These are phyloP conservation scores for Melanogrammus aeglefinus DNA, from an alignment of 2,797 vertebrate genomes.

Conservation along the genomic window DNA sequence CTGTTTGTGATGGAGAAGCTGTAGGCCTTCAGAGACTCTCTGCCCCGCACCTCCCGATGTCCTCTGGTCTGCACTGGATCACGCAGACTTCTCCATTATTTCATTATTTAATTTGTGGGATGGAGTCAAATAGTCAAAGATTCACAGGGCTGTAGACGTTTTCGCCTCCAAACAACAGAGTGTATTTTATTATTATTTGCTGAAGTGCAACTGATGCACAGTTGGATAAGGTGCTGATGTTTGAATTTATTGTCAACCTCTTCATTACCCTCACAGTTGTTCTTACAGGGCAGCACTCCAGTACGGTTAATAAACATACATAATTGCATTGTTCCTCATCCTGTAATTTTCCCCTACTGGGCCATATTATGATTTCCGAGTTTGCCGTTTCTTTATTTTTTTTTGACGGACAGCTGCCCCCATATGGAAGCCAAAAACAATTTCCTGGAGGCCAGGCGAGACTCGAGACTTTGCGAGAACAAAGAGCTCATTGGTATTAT, in stretches of 20 bases:
- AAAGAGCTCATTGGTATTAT: conserved; percentile 74
- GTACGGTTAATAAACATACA: conserved; percentile 59
- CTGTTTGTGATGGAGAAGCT: conserved; percentile 67
- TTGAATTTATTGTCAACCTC: conserved; percentile 33
- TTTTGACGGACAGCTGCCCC: conserved; percentile 75
- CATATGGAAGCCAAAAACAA: conserved; percentile 74
- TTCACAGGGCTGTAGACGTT: neutral
- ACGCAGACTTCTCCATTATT: conserved; percentile 34
- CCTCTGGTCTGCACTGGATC: conserved; percentile 69
- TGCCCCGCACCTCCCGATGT: conserved; percentile 73
- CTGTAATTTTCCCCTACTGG: conserved; percentile 59
- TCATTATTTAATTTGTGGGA: conserved; percentile 25
- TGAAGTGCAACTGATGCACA: conserved; percentile 24
- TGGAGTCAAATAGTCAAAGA: conserved; percentile 5
- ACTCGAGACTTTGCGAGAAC: conserved; percentile 59
- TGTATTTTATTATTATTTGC: conserved; percentile 16
- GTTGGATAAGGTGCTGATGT: conserved; percentile 14
- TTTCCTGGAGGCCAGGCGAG: conserved; percentile 67
- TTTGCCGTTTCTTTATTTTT: conserved; percentile 34
- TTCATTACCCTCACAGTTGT: conserved; percentile 38
- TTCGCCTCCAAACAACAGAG: neutral
- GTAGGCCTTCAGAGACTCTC: conserved; percentile 67
- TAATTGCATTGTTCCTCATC: conserved; percentile 65
- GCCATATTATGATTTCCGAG: conserved; percentile 58
- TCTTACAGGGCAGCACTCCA: conserved; percentile 49